Base-by-base conservation (phyloP, 2,113 vertebrate species). In the Triplophysa rosa region DNA sequence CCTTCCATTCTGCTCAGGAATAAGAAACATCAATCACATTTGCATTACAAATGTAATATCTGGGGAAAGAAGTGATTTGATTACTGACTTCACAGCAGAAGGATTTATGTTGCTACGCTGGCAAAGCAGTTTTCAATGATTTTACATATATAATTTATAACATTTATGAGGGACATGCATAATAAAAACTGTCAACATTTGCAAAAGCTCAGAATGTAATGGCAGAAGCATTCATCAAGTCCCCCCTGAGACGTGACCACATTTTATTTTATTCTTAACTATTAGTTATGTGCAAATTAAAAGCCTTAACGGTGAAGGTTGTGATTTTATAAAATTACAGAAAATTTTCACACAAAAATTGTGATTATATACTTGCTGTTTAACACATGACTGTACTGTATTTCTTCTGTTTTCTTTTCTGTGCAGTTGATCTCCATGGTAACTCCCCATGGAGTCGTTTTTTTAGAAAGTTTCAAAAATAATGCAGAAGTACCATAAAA, bases 41-140 rank as follows among this genome's bases (percentile, higher is more conserved):
- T 77, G 73, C 73, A 65, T 77, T 65, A 77, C 73, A 77, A 77
- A 77, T 77, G 61, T 65, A 54, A 77, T 65, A 77, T 65, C 73
- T 65, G 42, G 24, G 73, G 45, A 77, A 64, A 77, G 24, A 65
- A 77, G 26, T 64, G 62, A 77, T 77, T 77, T 65, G 61, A 77
- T 77, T 77, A 77, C 73, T 23, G 73, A 77, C 73, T 64, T 64
- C 19, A 37, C 12, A 3, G 23, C 62, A 65, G 19, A 65, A 54
- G 40, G 59, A 62, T 75, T 75, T 75, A 79, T 69, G 14, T 10
- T 68, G 33, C 24, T 23, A 33, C 49, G 19, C 21, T 63, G 11
- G 4, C 26, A 62, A 56, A 47, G 29, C 67, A 21, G n/a, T 63
- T 69, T 52, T 65, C 65, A 45, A 77, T 21, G 40, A 52, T 77